These are phyloP conservation scores for Sussaba pulchella DNA, from an alignment of 2,888 invertebrate genomes.

Conservation along the genomic window DNA sequence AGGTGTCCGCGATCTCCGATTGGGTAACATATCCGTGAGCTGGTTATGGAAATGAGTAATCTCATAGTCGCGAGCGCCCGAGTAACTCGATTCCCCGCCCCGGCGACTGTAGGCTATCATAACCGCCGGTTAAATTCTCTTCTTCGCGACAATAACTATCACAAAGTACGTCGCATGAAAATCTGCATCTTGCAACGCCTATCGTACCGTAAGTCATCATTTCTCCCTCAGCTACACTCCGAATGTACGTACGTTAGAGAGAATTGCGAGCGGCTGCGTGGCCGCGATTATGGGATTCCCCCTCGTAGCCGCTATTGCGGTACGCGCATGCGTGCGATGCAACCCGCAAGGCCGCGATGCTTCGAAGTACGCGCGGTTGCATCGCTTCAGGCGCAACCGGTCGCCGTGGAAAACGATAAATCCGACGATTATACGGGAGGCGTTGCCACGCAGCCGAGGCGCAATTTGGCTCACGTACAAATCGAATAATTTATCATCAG, in stretches of 20 bases:
- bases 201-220: background rate
- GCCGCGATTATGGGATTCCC: background rate
- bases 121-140: constrained; percentile 18
- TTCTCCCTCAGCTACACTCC: background rate
- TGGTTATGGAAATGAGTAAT: constrained; percentile 63
- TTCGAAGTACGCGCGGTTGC: constrained; percentile 37
- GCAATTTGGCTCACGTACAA: too few species aligned
- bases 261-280: background rate
- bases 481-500: too few species aligned
- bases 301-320: constrained; percentile 10
- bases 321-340: constrained; percentile 46
- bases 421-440: too few species aligned
- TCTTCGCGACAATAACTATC: constrained; percentile 41
- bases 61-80: constrained; percentile 31
- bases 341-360: constrained; percentile 63
- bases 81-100: constrained; percentile 27
- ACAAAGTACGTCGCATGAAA: background rate
- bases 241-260: constrained; percentile 1
- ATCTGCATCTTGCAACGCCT: background rate
- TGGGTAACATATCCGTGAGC: constrained; percentile 59
- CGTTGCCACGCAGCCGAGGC: too few species aligned
- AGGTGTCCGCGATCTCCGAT: constrained; percentile 28
- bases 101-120: constrained; percentile 18
- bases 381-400: constrained; percentile 33
- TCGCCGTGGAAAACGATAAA: too few species aligned